Evolutionary conservation across 2,797 vertebrate species (phyloP).

Genomic region (Eptatretus atami): DNA sequence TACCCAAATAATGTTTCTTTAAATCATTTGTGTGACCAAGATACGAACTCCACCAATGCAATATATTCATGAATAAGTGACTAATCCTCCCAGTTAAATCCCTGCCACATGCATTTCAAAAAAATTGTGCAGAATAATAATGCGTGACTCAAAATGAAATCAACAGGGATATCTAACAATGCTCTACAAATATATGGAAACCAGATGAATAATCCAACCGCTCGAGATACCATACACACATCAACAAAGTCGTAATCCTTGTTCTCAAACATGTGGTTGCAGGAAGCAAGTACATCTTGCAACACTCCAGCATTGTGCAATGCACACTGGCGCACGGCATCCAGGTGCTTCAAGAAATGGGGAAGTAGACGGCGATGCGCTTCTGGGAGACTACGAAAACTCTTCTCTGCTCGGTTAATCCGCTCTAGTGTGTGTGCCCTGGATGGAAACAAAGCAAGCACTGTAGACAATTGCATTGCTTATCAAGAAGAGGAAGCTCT

Average conservation of each 20-base stretch:
- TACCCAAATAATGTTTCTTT: too few relatives aligned
- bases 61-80: too few relatives aligned
- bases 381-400: conserved; percentile 42
- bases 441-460: conserved; percentile 10
- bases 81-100: too few relatives aligned
- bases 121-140: conserved; percentile 5
- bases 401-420: conserved; percentile 58
- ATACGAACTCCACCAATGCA: too few relatives aligned
- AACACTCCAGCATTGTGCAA: conserved; percentile 28
- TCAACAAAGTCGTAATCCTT: conserved; percentile 41
- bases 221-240: conserved; percentile 9
- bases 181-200: not conserved
- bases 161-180: conserved; percentile 7
- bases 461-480: too few relatives aligned
- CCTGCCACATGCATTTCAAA: too few relatives aligned
- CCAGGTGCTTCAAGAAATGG: conserved; percentile 39
- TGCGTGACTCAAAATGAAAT: not conserved
- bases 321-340: conserved; percentile 40
- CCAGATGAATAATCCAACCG: not conserved
- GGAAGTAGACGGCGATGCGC: conserved; percentile 49
- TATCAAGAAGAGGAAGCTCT: too few relatives aligned
- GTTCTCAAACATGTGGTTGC: conserved; percentile 89
- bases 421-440: conserved; percentile 60
- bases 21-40: too few relatives aligned
- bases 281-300: conserved; percentile 30